A percentile compares a stretch with the other conserved stretches of the same genome.
Evolutionary conservation across 2,797 vertebrate species (phyloP).

Genomic region (Poeciliopsis presidionis): DNA sequence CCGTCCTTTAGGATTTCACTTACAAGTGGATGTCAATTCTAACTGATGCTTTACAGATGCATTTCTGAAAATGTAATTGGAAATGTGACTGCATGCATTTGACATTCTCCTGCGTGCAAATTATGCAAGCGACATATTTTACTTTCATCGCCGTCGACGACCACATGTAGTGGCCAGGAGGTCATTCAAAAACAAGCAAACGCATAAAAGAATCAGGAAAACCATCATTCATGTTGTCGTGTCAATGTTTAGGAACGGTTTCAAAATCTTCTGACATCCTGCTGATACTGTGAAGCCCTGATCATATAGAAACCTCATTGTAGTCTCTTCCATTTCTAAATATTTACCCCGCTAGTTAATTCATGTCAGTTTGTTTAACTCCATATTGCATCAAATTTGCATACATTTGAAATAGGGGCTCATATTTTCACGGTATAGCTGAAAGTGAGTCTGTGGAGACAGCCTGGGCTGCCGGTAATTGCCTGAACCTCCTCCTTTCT

Average conservation of each 20-base stretch:
- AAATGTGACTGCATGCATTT: background rate
- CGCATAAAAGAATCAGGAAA: background rate
- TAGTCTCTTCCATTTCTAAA: background rate
- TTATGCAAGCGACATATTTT: background rate
- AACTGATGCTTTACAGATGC: background rate
- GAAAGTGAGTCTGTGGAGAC: background rate
- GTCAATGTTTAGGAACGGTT: background rate
- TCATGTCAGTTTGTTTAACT: background rate
- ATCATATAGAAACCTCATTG: background rate
- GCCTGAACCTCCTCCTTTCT: slow-evolving; percentile 2
- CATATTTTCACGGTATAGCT: background rate
- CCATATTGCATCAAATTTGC: background rate
- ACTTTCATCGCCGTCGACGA: background rate
- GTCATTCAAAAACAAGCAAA: background rate
- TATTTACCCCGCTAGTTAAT: background rate
- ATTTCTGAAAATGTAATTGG: background rate
- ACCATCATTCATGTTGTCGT: background rate
- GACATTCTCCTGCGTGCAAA: background rate
- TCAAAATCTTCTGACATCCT: background rate
- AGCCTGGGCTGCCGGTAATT: background rate
- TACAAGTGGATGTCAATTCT: background rate
- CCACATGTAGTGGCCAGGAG: background rate
- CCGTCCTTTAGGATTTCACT: background rate
- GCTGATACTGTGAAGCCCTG: background rate
- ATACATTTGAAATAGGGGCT: background rate